Evolutionary conservation across 2,797 vertebrate genomes (phyloP).

Genomic region (Tangara arthus): DNA sequence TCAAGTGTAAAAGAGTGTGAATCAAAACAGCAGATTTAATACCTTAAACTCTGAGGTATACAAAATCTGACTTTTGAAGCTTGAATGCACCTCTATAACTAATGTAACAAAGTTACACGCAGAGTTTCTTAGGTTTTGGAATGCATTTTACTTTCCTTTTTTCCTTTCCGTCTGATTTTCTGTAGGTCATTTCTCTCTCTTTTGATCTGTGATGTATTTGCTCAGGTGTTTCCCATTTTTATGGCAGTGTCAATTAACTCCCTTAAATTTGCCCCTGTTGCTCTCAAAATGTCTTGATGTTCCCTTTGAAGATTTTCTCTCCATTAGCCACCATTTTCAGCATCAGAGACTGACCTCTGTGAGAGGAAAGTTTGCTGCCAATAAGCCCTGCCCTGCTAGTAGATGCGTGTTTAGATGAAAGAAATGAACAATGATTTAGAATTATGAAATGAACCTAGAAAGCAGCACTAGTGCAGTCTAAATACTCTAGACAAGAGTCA

Average conservation of each 20-base stretch:
- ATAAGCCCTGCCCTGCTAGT: background rate
- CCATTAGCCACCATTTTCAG: constrained; percentile 61
- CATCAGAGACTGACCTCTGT: constrained; percentile 29
- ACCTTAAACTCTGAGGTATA: background rate
- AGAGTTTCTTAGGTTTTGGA: constrained; percentile 5
- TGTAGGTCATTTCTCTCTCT: constrained; percentile 24
- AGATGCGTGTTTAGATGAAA: constrained; percentile 44
- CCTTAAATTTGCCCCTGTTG: constrained; percentile 48
- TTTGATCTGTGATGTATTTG: constrained; percentile 68
- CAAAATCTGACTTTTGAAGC: constrained; percentile 29
- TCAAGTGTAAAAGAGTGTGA: background rate
- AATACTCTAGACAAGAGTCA: background rate
- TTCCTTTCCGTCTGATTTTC: background rate
- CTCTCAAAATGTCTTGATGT: constrained; percentile 54
- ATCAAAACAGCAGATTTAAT: background rate
- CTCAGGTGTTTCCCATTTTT: constrained; percentile 73
- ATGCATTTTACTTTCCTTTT: constrained; percentile 6
- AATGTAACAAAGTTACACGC: background rate
- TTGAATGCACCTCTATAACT: background rate
- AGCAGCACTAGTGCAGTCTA: background rate
- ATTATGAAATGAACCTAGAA: constrained; percentile 25
- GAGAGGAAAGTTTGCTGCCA: constrained; percentile 15
- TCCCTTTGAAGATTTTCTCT: constrained; percentile 62
- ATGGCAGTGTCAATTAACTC: constrained; percentile 63
- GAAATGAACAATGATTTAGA: background rate